These are phyloP conservation scores for Drosophila teissieri DNA, from an alignment of 1,140 invertebrate genomes.

Conservation along the genomic window DNA sequence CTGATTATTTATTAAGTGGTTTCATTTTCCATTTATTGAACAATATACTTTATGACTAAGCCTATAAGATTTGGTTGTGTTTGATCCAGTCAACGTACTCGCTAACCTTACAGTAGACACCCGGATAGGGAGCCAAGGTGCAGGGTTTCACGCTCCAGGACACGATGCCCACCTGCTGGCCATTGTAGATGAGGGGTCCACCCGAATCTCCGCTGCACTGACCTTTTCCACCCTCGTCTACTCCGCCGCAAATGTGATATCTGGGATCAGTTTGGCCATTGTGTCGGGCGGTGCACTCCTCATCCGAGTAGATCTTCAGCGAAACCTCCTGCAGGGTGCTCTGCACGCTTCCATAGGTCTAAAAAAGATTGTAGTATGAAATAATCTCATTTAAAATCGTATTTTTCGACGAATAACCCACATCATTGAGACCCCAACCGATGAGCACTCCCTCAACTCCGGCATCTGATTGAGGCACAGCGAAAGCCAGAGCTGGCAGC, in stretches of 20 bases:
- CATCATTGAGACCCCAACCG: conserved; percentile 80
- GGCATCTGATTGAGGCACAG: conserved; percentile 46
- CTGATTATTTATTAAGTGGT: conserved; percentile 18
- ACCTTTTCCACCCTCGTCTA: conserved; percentile 84
- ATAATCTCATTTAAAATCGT: not conserved
- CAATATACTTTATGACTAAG: conserved; percentile 23
- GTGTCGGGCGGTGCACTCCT: conserved; percentile 72
- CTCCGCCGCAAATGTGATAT: conserved; percentile 84
- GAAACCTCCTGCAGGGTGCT: conserved; percentile 79
- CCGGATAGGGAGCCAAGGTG: conserved; percentile 81
- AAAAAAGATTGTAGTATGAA: not conserved
- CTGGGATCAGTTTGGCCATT: conserved; percentile 47
- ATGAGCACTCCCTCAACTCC: conserved; percentile 63
- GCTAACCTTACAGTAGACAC: conserved; percentile 85
- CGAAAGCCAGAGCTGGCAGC: conserved; percentile 53
- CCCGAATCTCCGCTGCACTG: conserved; percentile 85
- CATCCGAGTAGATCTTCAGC: conserved; percentile 80
- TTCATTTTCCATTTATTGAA: conserved; percentile 16
- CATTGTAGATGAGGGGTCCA: conserved; percentile 81
- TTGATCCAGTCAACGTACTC: conserved; percentile 85
- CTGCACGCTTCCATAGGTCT: conserved; percentile 79
- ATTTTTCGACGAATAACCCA: conserved; percentile 16
- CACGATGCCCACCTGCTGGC: conserved; percentile 82
- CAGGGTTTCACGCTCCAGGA: conserved; percentile 85
- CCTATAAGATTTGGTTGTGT: conserved; percentile 44